A percentile compares a stretch with the other conserved stretches of the same genome.
Conservation (phyloP, 2,113 vertebrate genomes). For the Alethe castanea region DNA sequence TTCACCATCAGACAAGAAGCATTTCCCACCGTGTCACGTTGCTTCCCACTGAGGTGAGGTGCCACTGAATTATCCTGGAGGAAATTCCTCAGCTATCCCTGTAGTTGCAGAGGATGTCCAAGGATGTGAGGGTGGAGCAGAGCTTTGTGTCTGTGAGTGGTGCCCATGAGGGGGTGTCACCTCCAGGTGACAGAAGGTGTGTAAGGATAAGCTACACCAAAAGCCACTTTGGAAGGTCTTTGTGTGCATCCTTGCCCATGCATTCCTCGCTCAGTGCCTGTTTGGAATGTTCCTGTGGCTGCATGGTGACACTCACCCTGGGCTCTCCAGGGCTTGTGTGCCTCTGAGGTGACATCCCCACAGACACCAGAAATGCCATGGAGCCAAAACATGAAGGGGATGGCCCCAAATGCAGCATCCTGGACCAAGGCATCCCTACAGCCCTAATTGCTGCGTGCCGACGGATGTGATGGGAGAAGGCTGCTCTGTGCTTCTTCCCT, state of each 20-base stretch:
- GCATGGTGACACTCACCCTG: not conserved
- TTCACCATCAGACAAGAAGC: not conserved
- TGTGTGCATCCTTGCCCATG: fast-evolving
- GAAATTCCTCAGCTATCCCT: not conserved
- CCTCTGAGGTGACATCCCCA: not conserved
- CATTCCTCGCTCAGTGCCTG: fast-evolving
- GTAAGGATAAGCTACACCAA: not conserved
- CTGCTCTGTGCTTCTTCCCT: not conserved
- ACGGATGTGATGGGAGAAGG: not conserved
- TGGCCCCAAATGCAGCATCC: not conserved
- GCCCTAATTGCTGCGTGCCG: not conserved
- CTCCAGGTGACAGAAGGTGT: not conserved
- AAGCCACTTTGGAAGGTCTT: not conserved
- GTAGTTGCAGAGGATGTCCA: not conserved
- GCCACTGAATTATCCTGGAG: not conserved
- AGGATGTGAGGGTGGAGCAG: not conserved
- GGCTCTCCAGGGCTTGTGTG: fast-evolving
- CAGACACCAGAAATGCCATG: fast-evolving
- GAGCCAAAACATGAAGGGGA: not conserved
- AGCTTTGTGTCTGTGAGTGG: not conserved
- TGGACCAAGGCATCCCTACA: not conserved
- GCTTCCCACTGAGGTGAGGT: not conserved
- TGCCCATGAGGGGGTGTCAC: not conserved
- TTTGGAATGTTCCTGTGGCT: fast-evolving
- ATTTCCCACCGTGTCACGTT: fast-evolving